Percentiles rank a stretch among this genome's conserved stretches.
These are phyloP conservation scores for Pachycephus smyrnensis DNA, from an alignment of 2,888 invertebrate genomes.

Conservation along the genomic window DNA sequence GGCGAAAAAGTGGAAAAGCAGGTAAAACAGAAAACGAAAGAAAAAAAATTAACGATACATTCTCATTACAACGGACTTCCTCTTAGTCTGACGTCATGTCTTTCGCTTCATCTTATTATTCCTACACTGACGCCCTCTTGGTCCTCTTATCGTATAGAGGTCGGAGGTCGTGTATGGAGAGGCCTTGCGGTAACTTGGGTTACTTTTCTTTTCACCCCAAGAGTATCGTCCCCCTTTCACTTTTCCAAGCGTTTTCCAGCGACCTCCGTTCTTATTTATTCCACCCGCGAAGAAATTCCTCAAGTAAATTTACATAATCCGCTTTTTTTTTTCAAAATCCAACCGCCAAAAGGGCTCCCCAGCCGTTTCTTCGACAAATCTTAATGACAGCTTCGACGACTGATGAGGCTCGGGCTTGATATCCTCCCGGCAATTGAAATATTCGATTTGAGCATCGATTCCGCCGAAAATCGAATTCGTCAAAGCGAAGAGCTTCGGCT, in stretches of 20 bases:
- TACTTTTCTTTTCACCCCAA: slow-evolving; percentile 20
- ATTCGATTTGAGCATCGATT: background rate
- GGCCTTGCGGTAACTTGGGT: slow-evolving; percentile 19
- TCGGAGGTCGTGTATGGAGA: background rate
- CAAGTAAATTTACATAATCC: slow-evolving; percentile 39
- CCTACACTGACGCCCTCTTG: background rate
- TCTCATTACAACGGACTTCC: slow-evolving; percentile 8
- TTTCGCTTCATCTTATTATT: background rate
- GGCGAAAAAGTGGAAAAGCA: background rate
- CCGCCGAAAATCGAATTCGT: background rate
- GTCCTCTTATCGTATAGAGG: background rate
- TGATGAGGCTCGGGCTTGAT: background rate
- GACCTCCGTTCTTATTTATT: slow-evolving; percentile 18
- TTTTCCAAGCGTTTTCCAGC: slow-evolving; percentile 13
- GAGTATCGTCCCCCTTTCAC: slow-evolving; percentile 13
- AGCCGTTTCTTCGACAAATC: background rate
- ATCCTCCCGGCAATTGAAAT: background rate
- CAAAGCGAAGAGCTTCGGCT: background rate
- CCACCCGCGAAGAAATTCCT: background rate
- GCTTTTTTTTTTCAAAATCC: slow-evolving; percentile 16
- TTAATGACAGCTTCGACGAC: background rate
- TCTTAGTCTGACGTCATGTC: background rate
- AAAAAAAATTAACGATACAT: slow-evolving; percentile 19
- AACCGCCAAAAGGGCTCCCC: slow-evolving; percentile 21
- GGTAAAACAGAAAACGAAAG: background rate